phyloP scores from a whole-genome alignment of 1,140 invertebrate species.

The Euborellia annulipes region DNA sequence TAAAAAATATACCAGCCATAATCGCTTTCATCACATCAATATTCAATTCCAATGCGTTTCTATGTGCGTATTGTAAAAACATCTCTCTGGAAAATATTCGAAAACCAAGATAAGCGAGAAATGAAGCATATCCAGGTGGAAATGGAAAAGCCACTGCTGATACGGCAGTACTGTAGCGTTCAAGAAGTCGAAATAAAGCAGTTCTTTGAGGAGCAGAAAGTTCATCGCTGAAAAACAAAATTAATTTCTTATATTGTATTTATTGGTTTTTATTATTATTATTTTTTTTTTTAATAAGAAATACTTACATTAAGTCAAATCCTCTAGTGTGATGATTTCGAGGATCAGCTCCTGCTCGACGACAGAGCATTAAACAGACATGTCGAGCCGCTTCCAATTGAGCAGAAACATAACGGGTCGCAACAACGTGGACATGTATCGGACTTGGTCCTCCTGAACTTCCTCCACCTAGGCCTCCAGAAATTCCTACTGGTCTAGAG shows the following conservation, averaged over 20 bases:
- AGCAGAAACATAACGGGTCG: conserved; percentile 58
- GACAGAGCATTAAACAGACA: conserved; percentile 55
- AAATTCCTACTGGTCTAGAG: too few species aligned
- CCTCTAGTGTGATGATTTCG: conserved; percentile 50
- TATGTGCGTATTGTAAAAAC: conserved; percentile 62
- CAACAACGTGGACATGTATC: conserved; percentile 62
- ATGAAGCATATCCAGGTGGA: conserved; percentile 70
- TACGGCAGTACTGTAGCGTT: conserved; percentile 57
- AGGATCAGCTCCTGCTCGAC: conserved; percentile 45
- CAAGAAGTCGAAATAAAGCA: conserved; percentile 52
- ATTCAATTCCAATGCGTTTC: conserved; percentile 68
- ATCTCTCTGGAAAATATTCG: conserved; percentile 52
- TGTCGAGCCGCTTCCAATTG: conserved; percentile 60
- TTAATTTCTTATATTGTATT: too few species aligned
- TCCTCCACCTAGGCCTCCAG: too few species aligned
- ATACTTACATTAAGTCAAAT: conserved; percentile 55
- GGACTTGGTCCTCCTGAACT: too few species aligned
- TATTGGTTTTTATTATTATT: too few species aligned
- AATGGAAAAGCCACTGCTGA: conserved; percentile 67
- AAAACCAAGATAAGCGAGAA: conserved; percentile 71
- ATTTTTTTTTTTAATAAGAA: neutral
- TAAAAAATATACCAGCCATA: conserved; percentile 60
- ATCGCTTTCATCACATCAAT: conserved; percentile 73
- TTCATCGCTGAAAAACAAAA: conserved; percentile 62
- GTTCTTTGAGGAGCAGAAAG: conserved; percentile 45